Base-by-base conservation (phyloP, 2,888 invertebrate species). In the Notodonta ziczac region DNA sequence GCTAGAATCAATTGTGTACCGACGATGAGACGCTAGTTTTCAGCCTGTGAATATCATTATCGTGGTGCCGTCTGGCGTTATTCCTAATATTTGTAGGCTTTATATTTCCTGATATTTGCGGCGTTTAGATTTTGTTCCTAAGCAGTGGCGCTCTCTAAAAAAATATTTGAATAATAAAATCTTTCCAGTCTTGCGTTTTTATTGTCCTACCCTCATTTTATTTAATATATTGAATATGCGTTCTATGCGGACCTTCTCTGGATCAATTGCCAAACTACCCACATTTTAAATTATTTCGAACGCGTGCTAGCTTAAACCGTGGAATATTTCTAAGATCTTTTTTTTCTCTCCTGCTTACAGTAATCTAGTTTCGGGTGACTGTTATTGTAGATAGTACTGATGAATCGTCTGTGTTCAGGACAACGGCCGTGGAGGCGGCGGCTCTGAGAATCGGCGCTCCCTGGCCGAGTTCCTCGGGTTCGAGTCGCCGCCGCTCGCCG, bases 371-470 rank as follows among this genome's bases (percentile, higher is more conserved):
- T 24, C 1, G 24, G 24, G 24, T 24, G 24, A 24, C 24, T 24
- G 24, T 24, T 24, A 2, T 42, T 42, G 42, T 42, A 39, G 39
- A 8, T 4, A 42, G 44, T 46, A n/a, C 46, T 46, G 46, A 46
- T 46, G 13, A n/a, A 5, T 13, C 10, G 4, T 66, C 57, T 59
- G 67, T 48, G 4, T 58, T 0, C 63, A 92, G 92, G 90, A 88
- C 54, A 84, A 81, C 16, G 72, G 77, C 73, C 86, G 90, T 61
- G 84, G 83, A 56, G 82, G 86, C 80, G 88, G 87, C 64, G 83
- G 89, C 63, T 81, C 89, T 13, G 89, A 89, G 69, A 85, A 86
- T 69, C 86, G 87, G 16, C 88, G 84, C 56, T 88, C 91, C 12
- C 72, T 90, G 48, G 82, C 85, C 0, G 90, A 91, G 32, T 83